A percentile compares a stretch with the other conserved stretches of the same genome.
phyloP scores from a whole-genome alignment of 2,888 invertebrate species.

The Gryllus longicercus region DNA sequence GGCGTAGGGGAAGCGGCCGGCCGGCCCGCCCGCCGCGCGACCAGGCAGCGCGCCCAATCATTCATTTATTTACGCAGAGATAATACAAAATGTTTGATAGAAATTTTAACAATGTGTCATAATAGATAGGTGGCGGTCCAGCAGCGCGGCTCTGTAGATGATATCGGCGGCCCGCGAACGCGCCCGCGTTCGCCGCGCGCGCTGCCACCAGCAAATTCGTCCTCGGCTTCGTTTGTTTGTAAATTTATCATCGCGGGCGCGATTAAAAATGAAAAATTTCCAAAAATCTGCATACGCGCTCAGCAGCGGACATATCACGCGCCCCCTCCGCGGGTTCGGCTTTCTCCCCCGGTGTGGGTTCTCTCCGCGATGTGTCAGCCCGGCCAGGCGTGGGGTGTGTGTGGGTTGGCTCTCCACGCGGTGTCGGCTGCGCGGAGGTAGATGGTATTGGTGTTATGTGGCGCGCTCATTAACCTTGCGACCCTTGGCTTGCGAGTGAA shows the following conservation, averaged over 20 bases:
- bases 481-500: too few relatives aligned
- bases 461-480: too few relatives aligned
- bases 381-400: background rate
- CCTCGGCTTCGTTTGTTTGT: conserved; percentile 1
- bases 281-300: conserved; percentile 17
- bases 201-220: background rate
- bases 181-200: background rate
- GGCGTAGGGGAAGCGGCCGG: too few relatives aligned
- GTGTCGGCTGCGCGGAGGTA: background rate
- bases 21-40: too few relatives aligned
- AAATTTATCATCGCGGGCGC: background rate
- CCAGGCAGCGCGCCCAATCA: background rate
- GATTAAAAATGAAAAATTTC: conserved; percentile 17
- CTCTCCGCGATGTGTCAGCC: background rate
- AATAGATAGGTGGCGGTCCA: background rate
- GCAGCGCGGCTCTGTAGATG: background rate
- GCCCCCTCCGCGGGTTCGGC: background rate
- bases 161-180: background rate
- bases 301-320: background rate
- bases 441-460: background rate
- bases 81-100: conserved; percentile 17
- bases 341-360: background rate
- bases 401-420: too few relatives aligned
- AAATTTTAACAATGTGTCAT: conserved; percentile 17
- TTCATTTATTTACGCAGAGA: conserved; percentile 17